A percentile compares a stretch with the other conserved stretches of the same genome.
Evolutionary conservation across 2,113 vertebrate genomes (phyloP).

Genomic region (Puntigrus tetrazona): DNA sequence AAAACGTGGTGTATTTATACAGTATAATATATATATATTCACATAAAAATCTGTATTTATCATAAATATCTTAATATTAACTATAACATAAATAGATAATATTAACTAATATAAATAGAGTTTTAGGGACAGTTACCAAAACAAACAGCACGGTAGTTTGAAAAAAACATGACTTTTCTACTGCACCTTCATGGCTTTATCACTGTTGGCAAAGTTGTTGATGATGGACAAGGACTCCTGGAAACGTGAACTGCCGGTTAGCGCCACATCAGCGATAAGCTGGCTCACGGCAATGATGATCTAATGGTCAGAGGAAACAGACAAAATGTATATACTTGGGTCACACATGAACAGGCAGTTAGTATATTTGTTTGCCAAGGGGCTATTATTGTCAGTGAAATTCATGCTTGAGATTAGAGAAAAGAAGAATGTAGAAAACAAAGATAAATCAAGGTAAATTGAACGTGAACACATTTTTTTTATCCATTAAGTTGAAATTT

Average conservation of each 20-base stretch:
- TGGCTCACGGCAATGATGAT: conserved; percentile 99
- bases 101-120: too few species aligned
- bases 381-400: background rate
- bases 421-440: background rate
- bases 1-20: too few species aligned
- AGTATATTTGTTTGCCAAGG: background rate
- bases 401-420: background rate
- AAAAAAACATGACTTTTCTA: background rate
- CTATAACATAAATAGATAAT: too few species aligned
- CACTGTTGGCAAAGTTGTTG: conserved; percentile 98
- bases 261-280: conserved; percentile 91
- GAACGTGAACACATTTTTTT: background rate
- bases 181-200: conserved; percentile 94
- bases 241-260: conserved; percentile 92
- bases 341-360: background rate
- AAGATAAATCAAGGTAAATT: background rate
- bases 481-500: background rate
- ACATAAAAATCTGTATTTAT: too few species aligned
- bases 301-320: conserved; percentile 64
- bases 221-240: conserved; percentile 97
- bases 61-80: too few species aligned
- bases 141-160: background rate
- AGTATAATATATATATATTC: too few species aligned
- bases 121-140: background rate
- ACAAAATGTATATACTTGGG: background rate